Conservation (phyloP, 1,140 invertebrate genomes). For the Drosophila kohkoa region DNA sequence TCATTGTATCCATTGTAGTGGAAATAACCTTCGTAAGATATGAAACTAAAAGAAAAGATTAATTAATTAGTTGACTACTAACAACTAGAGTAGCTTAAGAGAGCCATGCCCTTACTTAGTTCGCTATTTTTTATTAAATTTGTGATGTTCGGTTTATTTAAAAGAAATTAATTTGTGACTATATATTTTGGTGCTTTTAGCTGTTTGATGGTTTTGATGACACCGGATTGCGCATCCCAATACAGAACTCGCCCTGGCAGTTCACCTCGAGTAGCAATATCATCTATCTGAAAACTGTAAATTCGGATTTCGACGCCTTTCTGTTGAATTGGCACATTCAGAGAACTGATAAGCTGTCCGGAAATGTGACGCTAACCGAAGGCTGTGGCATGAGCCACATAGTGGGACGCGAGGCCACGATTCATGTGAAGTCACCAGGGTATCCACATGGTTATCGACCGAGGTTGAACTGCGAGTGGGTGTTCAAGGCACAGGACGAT, state of each 20-base stretch:
- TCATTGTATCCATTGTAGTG: too few species aligned
- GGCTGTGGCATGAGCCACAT: slow-evolving; percentile 42
- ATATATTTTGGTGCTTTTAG: slow-evolving; percentile 23
- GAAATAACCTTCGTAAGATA: too few species aligned
- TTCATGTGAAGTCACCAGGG: slow-evolving; percentile 89
- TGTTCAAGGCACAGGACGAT: slow-evolving; percentile 86
- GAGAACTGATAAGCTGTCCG: not conserved
- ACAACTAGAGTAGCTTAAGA: too few species aligned
- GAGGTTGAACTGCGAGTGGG: slow-evolving; percentile 92
- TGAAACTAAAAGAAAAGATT: too few species aligned
- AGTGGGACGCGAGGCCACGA: slow-evolving; percentile 12
- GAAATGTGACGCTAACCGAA: slow-evolving; percentile 22
- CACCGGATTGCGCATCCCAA: slow-evolving; percentile 86
- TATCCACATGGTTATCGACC: slow-evolving; percentile 90
- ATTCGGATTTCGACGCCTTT: slow-evolving; percentile 85
- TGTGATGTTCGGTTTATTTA: not conserved
- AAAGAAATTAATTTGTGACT: not conserved
- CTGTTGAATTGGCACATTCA: slow-evolving; percentile 86
- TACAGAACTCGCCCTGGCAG: slow-evolving; percentile 84
- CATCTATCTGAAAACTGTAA: slow-evolving; percentile 86
- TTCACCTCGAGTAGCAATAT: slow-evolving; percentile 88
- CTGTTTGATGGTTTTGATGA: slow-evolving; percentile 89
- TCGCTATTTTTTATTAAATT: too few species aligned
- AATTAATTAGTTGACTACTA: too few species aligned
- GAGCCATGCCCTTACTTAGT: too few species aligned